These are phyloP conservation scores for Sorex fumeus DNA, from an alignment of 2,113 vertebrate species.

Conservation along the genomic window DNA sequence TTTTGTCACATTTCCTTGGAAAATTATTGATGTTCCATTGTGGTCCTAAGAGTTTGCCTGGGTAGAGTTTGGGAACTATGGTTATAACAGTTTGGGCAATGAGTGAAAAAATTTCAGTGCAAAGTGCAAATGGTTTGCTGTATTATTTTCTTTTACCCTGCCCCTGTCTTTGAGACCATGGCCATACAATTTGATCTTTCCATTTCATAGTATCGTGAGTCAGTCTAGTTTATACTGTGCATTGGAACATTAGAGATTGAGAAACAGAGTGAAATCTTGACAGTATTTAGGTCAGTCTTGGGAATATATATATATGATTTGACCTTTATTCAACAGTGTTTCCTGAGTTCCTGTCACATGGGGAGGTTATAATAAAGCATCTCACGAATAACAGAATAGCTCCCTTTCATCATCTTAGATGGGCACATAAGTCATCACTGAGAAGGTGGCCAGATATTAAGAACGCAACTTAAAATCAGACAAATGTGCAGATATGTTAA, in stretches of 20 bases:
- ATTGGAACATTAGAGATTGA: background rate
- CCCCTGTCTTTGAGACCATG: background rate
- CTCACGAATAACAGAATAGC: background rate
- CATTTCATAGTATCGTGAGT: background rate
- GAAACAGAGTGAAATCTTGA: background rate
- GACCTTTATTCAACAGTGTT: background rate
- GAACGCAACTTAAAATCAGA: background rate
- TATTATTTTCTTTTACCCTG: background rate
- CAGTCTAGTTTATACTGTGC: background rate
- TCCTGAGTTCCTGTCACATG: background rate
- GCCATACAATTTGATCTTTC: background rate
- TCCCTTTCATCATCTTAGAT: background rate
- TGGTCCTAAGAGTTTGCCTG: background rate
- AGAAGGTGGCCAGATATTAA: background rate
- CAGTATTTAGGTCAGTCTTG: background rate
- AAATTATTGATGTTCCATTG: background rate
- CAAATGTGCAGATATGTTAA: background rate
- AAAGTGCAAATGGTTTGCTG: background rate
- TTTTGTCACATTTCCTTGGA: background rate
- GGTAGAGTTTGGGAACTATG: background rate
- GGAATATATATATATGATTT: background rate
- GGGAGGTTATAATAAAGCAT: background rate
- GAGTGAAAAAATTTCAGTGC: background rate
- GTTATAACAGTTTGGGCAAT: background rate
- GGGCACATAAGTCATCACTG: accelerated